A percentile compares a stretch with the other conserved stretches of the same genome.
Conservation (phyloP, 92 coral and sea anemone genomes). For the Epizoanthus fatuus region DNA sequence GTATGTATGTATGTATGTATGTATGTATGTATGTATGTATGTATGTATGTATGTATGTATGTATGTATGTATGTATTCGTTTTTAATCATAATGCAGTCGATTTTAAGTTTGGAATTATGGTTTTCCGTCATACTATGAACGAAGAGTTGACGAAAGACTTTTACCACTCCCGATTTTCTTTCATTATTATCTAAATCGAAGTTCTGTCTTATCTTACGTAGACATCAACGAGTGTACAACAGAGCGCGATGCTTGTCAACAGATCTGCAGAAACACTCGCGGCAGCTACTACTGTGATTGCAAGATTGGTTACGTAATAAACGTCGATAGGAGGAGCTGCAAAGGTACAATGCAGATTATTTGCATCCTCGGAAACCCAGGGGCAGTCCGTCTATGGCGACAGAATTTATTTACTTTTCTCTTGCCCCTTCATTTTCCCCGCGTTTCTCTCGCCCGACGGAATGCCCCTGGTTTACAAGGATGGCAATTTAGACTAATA, state of each 20-base stretch:
- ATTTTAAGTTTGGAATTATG: too few relatives aligned
- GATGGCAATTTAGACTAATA: too few relatives aligned
- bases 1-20: too few relatives aligned
- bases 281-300: conserved; percentile 78
- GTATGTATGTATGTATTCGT: too few relatives aligned
- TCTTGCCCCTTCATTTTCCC: too few relatives aligned
- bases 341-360: conserved; percentile 44
- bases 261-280: conserved; percentile 81
- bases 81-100: too few relatives aligned
- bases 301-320: conserved; percentile 67
- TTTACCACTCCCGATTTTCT: not conserved
- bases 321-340: conserved; percentile 63
- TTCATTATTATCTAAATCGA: not conserved
- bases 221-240: conserved; percentile 80
- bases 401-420: too few relatives aligned
- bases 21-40: too few relatives aligned
- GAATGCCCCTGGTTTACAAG: too few relatives aligned
- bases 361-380: not conserved
- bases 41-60: too few relatives aligned
- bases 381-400: not conserved
- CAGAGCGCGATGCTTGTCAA: conserved; percentile 58
- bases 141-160: not conserved
- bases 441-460: too few relatives aligned
- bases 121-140: not conserved
- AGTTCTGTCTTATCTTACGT: too few relatives aligned